These are phyloP conservation scores for Eleutherodactylus coqui DNA, from an alignment of 2,797 vertebrate species.

Conservation along the genomic window DNA sequence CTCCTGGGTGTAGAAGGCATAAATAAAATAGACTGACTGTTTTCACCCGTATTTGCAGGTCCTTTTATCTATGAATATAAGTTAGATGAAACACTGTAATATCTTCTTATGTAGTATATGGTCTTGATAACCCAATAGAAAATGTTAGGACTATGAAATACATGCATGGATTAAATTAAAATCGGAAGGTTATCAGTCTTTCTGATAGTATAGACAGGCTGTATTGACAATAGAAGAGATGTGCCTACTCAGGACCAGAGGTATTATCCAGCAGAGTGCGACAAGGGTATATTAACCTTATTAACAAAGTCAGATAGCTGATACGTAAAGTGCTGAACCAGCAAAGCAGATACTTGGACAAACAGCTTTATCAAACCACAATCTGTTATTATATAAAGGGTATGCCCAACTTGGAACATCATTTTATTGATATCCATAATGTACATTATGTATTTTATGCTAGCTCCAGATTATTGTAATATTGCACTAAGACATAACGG, in stretches of 20 bases:
- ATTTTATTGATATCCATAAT: neutral
- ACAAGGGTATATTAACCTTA: neutral
- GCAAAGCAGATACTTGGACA: neutral
- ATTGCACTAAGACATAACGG: neutral
- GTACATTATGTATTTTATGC: neutral
- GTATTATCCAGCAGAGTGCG: neutral
- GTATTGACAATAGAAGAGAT: constrained; percentile 6
- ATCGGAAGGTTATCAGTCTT: neutral
- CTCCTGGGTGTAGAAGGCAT: neutral
- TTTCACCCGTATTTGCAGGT: neutral
- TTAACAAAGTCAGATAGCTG: neutral
- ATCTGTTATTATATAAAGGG: neutral
- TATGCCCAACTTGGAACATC: neutral
- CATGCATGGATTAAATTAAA: neutral
- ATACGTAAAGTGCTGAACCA: constrained; percentile 2
- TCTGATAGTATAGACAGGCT: neutral
- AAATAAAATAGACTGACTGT: neutral
- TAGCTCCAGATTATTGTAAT: neutral
- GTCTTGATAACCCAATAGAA: neutral
- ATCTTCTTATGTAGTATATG: neutral
- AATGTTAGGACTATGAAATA: neutral
- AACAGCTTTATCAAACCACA: neutral
- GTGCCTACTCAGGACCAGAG: neutral
- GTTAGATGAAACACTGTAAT: neutral
- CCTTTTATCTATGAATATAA: neutral